A percentile compares a stretch with the other conserved stretches of the same genome.
Evolutionary conservation across 2,888 invertebrate species (phyloP).

Genomic region (Aleiodes leptofemur): DNA sequence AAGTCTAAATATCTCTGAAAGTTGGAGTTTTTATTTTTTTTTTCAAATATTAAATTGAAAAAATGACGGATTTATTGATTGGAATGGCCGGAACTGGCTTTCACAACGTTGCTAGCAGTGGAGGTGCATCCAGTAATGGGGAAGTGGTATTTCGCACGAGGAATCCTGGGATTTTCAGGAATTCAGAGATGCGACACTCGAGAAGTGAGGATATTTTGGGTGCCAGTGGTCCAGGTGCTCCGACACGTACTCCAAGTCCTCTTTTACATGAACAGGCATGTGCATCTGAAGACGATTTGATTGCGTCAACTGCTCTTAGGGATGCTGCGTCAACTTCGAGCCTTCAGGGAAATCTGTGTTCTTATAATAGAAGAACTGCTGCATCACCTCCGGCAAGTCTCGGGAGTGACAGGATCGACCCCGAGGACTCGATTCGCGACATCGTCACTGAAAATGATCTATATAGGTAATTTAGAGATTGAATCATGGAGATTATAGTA

Average conservation of each 20-base stretch:
- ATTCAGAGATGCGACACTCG: conserved; percentile 72
- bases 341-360: conserved; percentile 43
- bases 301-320: conserved; percentile 67
- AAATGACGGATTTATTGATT: conserved; percentile 64
- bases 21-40: neutral
- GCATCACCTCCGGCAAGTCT: conserved; percentile 62
- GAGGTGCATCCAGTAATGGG: conserved; percentile 48
- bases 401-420: conserved; percentile 77
- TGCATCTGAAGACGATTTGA: conserved; percentile 71
- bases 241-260: conserved; percentile 65
- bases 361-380: conserved; percentile 52
- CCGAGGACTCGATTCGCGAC: conserved; percentile 81
- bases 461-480: conserved; percentile 76
- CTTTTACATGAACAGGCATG: conserved; percentile 58
- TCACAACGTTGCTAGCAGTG: conserved; percentile 48
- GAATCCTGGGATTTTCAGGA: conserved; percentile 61
- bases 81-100: conserved; percentile 59
- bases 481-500: no score
- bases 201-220: conserved; percentile 71
- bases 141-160: conserved; percentile 57
- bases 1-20: conserved; percentile 2
- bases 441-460: conserved; percentile 81
- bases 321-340: conserved; percentile 50
- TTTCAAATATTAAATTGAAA: neutral
- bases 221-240: conserved; percentile 54